These are phyloP conservation scores for Agapornis canus DNA, from an alignment of 2,797 vertebrate genomes.

Conservation along the genomic window DNA sequence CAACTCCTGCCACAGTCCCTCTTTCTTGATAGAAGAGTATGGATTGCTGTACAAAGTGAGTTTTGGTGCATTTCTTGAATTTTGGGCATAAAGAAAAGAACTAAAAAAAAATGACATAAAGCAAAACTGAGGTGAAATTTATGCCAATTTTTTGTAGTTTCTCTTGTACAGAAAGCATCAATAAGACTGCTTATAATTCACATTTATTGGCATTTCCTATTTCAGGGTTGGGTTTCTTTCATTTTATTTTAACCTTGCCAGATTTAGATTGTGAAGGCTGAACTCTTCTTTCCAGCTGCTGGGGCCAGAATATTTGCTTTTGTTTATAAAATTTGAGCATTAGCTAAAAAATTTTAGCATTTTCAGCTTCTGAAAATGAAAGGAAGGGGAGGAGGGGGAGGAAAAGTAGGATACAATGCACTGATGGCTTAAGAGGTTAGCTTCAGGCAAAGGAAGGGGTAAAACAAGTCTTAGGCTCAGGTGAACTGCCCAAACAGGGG, in stretches of 20 bases:
- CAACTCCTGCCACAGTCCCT: neutral
- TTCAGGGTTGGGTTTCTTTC: neutral
- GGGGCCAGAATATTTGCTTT: neutral
- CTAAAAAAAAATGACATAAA: neutral
- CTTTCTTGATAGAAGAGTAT: neutral
- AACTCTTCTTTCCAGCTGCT: neutral
- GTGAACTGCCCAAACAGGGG: neutral
- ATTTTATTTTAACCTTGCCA: neutral
- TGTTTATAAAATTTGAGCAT: neutral
- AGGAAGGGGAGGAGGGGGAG: neutral
- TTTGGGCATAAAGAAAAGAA: neutral
- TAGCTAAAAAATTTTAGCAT: too few species aligned
- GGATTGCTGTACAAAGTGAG: neutral
- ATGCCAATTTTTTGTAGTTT: neutral
- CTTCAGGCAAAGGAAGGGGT: neutral
- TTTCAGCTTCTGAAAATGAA: neutral
- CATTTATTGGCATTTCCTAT: neutral
- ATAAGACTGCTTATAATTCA: neutral
- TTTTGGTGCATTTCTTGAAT: neutral
- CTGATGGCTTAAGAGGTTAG: neutral
- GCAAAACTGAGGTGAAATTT: neutral
- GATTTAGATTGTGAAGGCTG: neutral
- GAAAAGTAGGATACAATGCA: neutral
- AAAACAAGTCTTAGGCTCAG: neutral
- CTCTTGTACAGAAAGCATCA: neutral